Conservation (phyloP, 2,888 invertebrate genomes). For the Linyphia triangularis region DNA sequence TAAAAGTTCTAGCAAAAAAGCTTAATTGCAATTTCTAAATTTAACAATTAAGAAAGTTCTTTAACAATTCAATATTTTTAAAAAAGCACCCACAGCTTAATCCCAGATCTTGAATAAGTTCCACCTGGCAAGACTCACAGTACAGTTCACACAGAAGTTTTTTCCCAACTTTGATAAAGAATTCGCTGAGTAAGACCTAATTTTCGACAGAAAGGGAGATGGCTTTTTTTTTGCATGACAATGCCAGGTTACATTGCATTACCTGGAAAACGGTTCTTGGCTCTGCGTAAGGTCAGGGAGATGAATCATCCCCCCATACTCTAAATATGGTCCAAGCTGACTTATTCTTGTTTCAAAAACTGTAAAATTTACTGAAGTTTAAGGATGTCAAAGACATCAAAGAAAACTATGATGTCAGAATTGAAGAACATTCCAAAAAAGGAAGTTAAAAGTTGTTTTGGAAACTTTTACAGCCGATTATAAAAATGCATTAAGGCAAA, state of each 20-base stretch:
- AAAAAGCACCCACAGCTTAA: too few relatives aligned
- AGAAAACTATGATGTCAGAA: too few relatives aligned
- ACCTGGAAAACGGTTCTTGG: background rate
- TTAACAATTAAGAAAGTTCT: too few relatives aligned
- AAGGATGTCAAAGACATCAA: too few relatives aligned
- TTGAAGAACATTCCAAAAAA: too few relatives aligned
- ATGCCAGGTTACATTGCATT: background rate
- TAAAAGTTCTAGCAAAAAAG: too few relatives aligned
- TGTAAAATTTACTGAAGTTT: slow-evolving; percentile 4
- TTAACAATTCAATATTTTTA: too few relatives aligned
- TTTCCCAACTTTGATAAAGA: background rate
- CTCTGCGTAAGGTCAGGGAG: background rate
- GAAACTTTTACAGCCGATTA: background rate
- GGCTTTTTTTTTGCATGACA: background rate
- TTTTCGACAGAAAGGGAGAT: background rate
- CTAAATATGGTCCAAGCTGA: background rate
- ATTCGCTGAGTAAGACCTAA: background rate
- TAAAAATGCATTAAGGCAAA: background rate
- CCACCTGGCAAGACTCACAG: background rate
- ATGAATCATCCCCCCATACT: background rate
- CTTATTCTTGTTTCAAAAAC: slow-evolving; percentile 1
- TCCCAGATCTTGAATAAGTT: background rate
- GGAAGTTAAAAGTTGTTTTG: too few relatives aligned
- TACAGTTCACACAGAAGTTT: background rate
- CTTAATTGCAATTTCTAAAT: too few relatives aligned